phyloP scores from a whole-genome alignment of 2,113 vertebrate genomes.

The Alectura lathami region DNA sequence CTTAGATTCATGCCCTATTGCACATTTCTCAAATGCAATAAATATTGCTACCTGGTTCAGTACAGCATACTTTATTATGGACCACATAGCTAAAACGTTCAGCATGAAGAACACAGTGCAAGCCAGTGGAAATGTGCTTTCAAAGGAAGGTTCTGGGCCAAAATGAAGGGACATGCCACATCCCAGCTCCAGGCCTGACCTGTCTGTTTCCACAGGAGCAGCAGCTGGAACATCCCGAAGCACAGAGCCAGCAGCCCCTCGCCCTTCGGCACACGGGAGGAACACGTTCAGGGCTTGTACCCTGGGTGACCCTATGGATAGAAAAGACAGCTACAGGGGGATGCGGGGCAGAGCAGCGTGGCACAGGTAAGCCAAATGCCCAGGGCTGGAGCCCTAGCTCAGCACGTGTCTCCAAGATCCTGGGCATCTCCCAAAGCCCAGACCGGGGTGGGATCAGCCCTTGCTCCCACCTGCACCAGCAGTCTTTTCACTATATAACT shows the following conservation, averaged over 20 bases:
- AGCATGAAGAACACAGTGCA: neutral
- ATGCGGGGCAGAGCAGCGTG: neutral
- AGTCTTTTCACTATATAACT: neutral
- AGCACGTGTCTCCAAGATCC: neutral
- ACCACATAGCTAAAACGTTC: neutral
- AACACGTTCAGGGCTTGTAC: neutral
- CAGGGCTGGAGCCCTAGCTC: neutral
- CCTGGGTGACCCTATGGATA: neutral
- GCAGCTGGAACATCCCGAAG: neutral
- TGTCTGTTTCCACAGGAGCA: constrained; percentile 42
- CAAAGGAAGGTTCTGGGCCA: neutral
- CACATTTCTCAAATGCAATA: constrained; percentile 43
- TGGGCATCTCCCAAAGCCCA: neutral
- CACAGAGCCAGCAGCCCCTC: neutral
- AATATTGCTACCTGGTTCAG: constrained; percentile 48
- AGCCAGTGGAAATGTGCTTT: constrained; percentile 41
- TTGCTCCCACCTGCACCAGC: fast-evolving
- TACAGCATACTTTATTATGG: neutral
- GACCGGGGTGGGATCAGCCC: neutral
- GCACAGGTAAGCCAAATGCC: neutral
- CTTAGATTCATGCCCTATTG: constrained; percentile 46
- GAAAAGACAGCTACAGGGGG: neutral
- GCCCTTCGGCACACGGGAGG: neutral
- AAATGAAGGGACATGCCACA: neutral
- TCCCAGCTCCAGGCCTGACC: constrained; percentile 9